These are phyloP conservation scores for Phaethon lepturus DNA, from an alignment of 2,113 vertebrate genomes.

Conservation along the genomic window DNA sequence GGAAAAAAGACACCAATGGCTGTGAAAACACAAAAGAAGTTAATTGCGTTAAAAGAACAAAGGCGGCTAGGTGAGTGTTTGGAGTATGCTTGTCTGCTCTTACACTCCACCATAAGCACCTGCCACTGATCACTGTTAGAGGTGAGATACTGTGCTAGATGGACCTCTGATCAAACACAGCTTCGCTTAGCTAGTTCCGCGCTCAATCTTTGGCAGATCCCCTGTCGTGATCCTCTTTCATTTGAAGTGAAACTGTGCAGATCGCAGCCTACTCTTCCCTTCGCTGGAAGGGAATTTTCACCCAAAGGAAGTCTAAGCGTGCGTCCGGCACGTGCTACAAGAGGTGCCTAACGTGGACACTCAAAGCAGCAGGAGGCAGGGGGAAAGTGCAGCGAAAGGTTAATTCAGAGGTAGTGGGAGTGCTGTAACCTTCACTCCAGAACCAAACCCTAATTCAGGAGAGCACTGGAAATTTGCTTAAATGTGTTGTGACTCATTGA, in stretches of 20 bases:
- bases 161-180: not conserved
- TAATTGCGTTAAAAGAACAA: not conserved
- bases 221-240: not conserved
- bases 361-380: not conserved
- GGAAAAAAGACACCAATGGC: not conserved
- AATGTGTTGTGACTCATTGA: not conserved
- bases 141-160: not conserved
- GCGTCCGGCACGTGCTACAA: not conserved
- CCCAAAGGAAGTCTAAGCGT: not conserved
- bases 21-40: not conserved
- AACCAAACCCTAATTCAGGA: not conserved
- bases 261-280: not conserved
- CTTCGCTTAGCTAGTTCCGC: not conserved
- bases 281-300: not conserved
- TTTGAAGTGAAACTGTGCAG: not conserved
- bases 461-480: not conserved
- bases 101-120: not conserved
- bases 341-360: not conserved
- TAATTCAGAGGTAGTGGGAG: not conserved
- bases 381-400: not conserved
- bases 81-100: not conserved
- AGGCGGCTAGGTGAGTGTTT: not conserved
- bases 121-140: accelerated
- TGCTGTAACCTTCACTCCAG: not conserved
- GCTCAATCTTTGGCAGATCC: not conserved